Conservation (phyloP, 2,888 invertebrate genomes). For the Epiblema foenella region DNA sequence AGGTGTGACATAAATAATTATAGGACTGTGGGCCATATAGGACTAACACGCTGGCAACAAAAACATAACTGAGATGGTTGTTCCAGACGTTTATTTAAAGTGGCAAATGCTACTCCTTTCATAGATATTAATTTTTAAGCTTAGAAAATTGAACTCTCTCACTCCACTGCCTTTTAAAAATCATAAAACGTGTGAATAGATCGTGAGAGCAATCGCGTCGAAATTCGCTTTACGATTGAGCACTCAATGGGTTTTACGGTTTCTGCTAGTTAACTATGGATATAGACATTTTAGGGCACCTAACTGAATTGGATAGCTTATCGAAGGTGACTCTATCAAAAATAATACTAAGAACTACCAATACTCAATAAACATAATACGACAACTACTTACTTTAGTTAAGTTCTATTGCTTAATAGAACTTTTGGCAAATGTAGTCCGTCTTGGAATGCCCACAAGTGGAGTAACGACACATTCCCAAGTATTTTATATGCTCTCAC, state of each 20-base stretch:
- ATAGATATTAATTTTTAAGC: neutral
- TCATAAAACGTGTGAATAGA: constrained; percentile 68
- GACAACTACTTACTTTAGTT: neutral
- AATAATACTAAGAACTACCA: neutral
- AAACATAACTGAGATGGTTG: too few relatives aligned
- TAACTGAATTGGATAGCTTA: constrained; percentile 21
- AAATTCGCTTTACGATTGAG: constrained; percentile 69
- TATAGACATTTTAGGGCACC: constrained; percentile 25
- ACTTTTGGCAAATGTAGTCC: too few relatives aligned
- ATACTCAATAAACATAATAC: neutral
- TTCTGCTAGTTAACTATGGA: constrained; percentile 54
- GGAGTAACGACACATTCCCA: too few relatives aligned
- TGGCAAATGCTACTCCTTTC: neutral
- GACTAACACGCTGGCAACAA: too few relatives aligned
- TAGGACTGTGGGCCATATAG: too few relatives aligned
- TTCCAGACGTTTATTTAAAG: neutral
- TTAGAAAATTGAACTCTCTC: constrained; percentile 14
- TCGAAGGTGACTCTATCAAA: neutral
- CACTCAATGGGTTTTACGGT: constrained; percentile 65
- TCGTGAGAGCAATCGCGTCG: constrained; percentile 62
- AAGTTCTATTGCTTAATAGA: neutral
- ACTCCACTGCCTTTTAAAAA: constrained; percentile 35
- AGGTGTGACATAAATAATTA: too few relatives aligned
- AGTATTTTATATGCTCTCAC: too few relatives aligned
- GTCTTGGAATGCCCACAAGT: too few relatives aligned